Base-by-base conservation (phyloP, 64 coral and sea anemone species). In the Dendronephthya gigantea region DNA sequence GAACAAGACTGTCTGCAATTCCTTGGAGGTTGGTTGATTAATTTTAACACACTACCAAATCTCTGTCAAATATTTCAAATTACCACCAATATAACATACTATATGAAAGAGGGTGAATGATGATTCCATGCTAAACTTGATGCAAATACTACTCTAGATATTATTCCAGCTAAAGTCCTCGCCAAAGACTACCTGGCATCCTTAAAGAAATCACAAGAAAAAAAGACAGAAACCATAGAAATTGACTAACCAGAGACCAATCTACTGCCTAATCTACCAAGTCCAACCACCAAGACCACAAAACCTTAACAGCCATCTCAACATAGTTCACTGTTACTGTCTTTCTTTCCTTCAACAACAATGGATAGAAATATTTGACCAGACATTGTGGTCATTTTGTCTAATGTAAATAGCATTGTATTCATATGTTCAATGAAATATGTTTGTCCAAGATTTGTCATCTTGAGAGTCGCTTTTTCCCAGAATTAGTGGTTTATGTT, bases 171-270 rank as follows among this genome's bases (percentile, higher is more conserved):
- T 8, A 93, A 93, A 83, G 88, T 93, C 2, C 40, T 93, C 1
- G 87, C 48, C 4, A 93, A 90, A 89, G 91, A 93, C 48, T 93
- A 90, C n/a, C 30, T 93, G 32, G 91, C 79, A 84, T 74, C 84
- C 0, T 38, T 93, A 28, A 93, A 93, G 88, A 90, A 90, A 72
- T 1, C 72, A 33, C 2, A 90, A 87, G 76, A 83, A 85, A 31
- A 91, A 32, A 13, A 88, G 82, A 12, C 74, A n/a, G n/a, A 83
- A 83, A 28, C 74, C 0, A 83, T 92, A 59, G 70, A 86, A 74
- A 58, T 92, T 31, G 40, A 52, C 49, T 83, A 40, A 43, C 79
- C 50, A 9, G 66, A 55, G 5, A 66, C n/a, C n/a, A n/a, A n/a
- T n/a, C n/a, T n/a, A n/a, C n/a, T n/a, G n/a, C n/a, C n/a, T n/a